These are phyloP conservation scores for Sebastiscus albofasciatus DNA, from an alignment of 2,797 vertebrate genomes.

Conservation along the genomic window DNA sequence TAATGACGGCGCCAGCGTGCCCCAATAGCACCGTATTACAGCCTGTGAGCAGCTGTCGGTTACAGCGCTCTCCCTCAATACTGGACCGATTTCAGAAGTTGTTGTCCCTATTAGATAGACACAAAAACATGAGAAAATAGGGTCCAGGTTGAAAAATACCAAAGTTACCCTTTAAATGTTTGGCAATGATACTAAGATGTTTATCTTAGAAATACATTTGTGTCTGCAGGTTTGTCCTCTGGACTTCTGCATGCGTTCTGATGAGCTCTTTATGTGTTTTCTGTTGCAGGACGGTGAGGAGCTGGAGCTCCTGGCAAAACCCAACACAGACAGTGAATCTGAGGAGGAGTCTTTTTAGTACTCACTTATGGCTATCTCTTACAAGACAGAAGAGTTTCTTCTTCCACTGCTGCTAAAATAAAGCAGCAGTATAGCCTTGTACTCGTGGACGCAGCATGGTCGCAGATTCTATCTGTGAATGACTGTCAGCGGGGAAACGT, in stretches of 20 bases:
- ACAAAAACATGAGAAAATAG: too few species aligned
- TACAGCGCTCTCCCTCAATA: too few species aligned
- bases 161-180: background rate
- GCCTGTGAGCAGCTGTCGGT: too few species aligned
- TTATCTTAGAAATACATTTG: background rate
- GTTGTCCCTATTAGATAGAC: too few species aligned
- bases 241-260: background rate
- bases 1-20: too few species aligned
- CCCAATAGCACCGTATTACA: too few species aligned
- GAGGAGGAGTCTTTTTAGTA: conserved; percentile 86
- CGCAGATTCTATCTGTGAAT: background rate
- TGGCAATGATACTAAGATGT: background rate
- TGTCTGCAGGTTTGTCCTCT: background rate
- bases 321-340: conserved; percentile 91
- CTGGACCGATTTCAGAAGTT: too few species aligned
- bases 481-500: background rate
- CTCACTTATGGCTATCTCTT: background rate
- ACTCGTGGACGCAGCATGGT: background rate
- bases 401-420: background rate
- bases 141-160: too few species aligned
- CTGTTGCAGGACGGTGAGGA: conserved; percentile 93
- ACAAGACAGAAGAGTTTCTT: background rate
- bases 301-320: conserved; percentile 90
- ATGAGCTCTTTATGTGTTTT: conserved; percentile 48
- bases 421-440: background rate